Evolutionary conservation across 2,113 vertebrate genomes (phyloP).

Genomic region (Hiodon alosoides): DNA sequence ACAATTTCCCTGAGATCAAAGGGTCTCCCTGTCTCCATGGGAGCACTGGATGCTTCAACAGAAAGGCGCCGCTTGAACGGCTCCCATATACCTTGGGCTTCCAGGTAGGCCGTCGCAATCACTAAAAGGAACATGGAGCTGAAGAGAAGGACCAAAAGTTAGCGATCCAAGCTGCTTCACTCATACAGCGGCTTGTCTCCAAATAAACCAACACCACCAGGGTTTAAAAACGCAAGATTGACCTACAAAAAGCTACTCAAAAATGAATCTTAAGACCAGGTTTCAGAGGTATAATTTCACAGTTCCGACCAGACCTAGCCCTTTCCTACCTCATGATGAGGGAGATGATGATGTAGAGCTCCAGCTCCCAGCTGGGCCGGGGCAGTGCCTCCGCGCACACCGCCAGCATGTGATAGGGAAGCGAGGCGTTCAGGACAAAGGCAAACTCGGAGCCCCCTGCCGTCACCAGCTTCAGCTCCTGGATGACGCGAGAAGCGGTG

Average conservation of each 20-base stretch:
- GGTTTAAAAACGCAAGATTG: not conserved
- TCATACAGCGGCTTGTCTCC: not conserved
- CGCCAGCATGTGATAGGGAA: slow-evolving; percentile 95
- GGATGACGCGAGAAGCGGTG: slow-evolving; percentile 91
- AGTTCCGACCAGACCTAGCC: too few species aligned
- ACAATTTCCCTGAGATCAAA: slow-evolving; percentile 98
- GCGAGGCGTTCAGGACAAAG: slow-evolving; percentile 88
- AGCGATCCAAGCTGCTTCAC: not conserved
- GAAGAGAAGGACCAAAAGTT: slow-evolving; percentile 27
- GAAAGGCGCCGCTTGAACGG: slow-evolving; percentile 88
- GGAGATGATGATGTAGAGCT: slow-evolving; percentile 88
- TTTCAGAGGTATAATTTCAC: not conserved
- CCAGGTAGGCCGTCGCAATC: slow-evolving; percentile 89
- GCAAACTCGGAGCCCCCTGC: slow-evolving; percentile 85
- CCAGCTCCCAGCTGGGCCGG: slow-evolving; percentile 90
- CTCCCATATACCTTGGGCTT: slow-evolving; percentile 98
- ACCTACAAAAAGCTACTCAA: not conserved
- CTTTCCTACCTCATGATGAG: slow-evolving; percentile 86
- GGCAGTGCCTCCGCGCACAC: slow-evolving; percentile 88
- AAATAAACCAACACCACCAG: not conserved
- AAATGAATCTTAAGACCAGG: not conserved
- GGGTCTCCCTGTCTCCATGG: slow-evolving; percentile 85
- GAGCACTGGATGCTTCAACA: slow-evolving; percentile 80
- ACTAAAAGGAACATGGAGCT: slow-evolving; percentile 93
- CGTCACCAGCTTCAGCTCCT: slow-evolving; percentile 86